A percentile compares a stretch with the other conserved stretches of the same genome.
These are phyloP conservation scores for Protonibea diacanthus DNA, from an alignment of 2,797 vertebrate species.

Conservation along the genomic window DNA sequence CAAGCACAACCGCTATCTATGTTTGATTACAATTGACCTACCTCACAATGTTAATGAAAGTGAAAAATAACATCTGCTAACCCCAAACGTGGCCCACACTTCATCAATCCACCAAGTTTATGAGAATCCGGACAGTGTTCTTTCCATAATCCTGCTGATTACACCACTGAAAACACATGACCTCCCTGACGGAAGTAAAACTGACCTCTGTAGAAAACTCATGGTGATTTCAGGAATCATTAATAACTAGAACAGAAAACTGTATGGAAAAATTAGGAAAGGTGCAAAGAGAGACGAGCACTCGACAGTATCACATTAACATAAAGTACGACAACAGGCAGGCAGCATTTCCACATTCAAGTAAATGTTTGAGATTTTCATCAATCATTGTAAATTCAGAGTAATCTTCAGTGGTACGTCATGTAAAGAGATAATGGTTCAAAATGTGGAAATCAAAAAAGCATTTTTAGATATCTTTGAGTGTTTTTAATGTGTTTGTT, in stretches of 20 bases:
- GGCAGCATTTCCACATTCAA: conserved; percentile 47
- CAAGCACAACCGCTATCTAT: too few relatives aligned
- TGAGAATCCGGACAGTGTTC: too few relatives aligned
- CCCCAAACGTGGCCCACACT: too few relatives aligned
- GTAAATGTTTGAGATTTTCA: conserved; percentile 41
- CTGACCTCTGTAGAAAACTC: conserved; percentile 8
- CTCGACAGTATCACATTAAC: background rate
- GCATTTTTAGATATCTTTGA: conserved; percentile 6
- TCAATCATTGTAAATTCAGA: background rate
- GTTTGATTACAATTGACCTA: too few relatives aligned
- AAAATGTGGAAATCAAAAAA: background rate
- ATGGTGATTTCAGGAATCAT: conserved; percentile 4
- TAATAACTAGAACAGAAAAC: background rate
- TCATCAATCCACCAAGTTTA: too few relatives aligned
- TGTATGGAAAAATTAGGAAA: background rate
- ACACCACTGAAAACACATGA: too few relatives aligned
- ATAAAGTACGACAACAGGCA: conserved; percentile 1
- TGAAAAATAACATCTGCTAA: too few relatives aligned
- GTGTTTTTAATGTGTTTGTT: conserved; percentile 1
- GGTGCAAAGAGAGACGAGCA: conserved; percentile 2
- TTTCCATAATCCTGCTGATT: too few relatives aligned
- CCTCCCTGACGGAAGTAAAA: background rate
- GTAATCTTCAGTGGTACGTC: conserved; percentile 7
- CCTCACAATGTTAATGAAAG: too few relatives aligned
- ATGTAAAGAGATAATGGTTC: background rate